phyloP scores from a whole-genome alignment of 2,797 vertebrate genomes.

The Acrossocheilus wenchowensis region DNA sequence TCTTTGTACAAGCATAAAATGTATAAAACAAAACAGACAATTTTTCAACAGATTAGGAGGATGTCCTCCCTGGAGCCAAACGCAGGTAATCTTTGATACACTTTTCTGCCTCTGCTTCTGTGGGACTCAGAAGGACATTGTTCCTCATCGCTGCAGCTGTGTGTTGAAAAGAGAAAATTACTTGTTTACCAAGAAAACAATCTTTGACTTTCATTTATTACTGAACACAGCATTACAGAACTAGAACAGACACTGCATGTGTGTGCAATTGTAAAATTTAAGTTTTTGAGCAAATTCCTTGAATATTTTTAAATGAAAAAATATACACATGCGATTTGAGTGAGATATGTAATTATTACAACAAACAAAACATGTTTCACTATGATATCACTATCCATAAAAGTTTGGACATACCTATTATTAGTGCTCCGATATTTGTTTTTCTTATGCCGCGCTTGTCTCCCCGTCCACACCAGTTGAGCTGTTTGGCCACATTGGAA shows the following conservation, averaged over 20 bases:
- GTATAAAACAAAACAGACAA: background rate
- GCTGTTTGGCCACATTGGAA: constrained; percentile 21
- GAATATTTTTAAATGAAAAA: background rate
- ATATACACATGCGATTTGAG: background rate
- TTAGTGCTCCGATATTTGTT: constrained; percentile 25
- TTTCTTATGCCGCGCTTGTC: constrained; percentile 32
- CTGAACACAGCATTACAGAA: background rate
- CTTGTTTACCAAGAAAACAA: background rate
- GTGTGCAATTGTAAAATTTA: background rate
- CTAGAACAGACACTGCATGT: background rate
- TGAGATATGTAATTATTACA: background rate
- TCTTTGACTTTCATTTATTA: background rate
- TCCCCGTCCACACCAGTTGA: constrained; percentile 41
- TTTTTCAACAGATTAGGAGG: constrained; percentile 21
- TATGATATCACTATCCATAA: background rate
- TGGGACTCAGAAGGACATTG: constrained; percentile 25
- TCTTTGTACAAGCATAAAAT: constrained; percentile 15
- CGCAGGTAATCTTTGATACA: constrained; percentile 45
- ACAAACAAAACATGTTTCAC: background rate
- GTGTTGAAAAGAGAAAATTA: background rate
- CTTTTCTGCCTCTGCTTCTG: constrained; percentile 46
- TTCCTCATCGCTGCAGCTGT: constrained; percentile 45
- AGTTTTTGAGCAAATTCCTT: too few species aligned
- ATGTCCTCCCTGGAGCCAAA: constrained; percentile 30
- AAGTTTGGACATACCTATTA: constrained; percentile 18